Conservation (phyloP, 1,140 invertebrate species). For the Nasonia giraulti region DNA sequence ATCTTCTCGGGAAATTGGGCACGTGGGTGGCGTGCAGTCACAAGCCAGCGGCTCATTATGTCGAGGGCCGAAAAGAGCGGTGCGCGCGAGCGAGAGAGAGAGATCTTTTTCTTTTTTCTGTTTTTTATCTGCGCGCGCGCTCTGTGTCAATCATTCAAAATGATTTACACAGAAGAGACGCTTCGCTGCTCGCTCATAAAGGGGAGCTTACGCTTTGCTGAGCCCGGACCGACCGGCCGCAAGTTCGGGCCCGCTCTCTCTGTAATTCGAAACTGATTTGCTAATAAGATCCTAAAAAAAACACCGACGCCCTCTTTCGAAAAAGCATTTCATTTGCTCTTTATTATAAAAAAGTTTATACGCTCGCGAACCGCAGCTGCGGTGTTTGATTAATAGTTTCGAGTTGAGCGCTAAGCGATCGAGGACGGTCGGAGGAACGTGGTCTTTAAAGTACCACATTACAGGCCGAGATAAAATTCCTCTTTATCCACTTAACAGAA, state of each 20-base stretch:
- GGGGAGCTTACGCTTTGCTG: not conserved
- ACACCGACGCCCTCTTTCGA: not conserved
- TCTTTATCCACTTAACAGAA: constrained; percentile 42
- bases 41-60: constrained; percentile 3
- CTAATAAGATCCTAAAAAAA: constrained; percentile 44
- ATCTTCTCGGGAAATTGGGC: constrained; percentile 59
- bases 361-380: not conserved
- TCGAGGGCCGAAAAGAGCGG: constrained; percentile 18
- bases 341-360: not conserved
- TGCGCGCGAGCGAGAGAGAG: not conserved
- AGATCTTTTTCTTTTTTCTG: not conserved
- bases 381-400: constrained; percentile 17
- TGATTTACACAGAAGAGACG: too few species aligned
- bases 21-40: constrained; percentile 64
- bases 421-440: constrained; percentile 3
- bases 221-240: not conserved
- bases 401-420: constrained; percentile 25
- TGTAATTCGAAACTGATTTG: constrained; percentile 49
- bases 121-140: not conserved
- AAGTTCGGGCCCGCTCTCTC: not conserved
- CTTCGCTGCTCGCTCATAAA: constrained; percentile 43
- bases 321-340: not conserved
- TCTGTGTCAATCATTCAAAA: constrained; percentile 23
- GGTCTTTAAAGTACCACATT: constrained; percentile 43
- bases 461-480: constrained; percentile 39